phyloP scores from a whole-genome alignment of 2,888 invertebrate genomes.

The Hybos culiciformis region DNA sequence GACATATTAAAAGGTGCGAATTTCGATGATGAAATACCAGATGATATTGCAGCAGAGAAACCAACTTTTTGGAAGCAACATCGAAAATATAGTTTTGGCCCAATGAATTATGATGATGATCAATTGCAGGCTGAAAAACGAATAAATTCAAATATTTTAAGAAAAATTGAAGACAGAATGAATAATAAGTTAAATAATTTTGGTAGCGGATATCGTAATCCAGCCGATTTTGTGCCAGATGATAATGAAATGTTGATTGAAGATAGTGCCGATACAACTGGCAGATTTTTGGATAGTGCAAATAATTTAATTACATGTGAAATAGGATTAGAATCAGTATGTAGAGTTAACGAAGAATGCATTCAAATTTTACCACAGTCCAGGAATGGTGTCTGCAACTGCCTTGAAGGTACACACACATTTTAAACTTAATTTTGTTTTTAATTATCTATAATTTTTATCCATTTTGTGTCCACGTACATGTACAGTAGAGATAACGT shows the following conservation, averaged over 20 bases:
- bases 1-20: constrained; percentile 24
- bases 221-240: constrained; percentile 20
- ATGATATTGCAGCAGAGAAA: constrained; percentile 14
- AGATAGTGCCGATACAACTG: constrained; percentile 38
- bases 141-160: constrained; percentile 25
- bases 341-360: constrained; percentile 55
- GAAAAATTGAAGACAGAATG: constrained; percentile 10
- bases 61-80: constrained; percentile 29
- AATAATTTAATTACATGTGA: constrained; percentile 44
- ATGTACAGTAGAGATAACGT: no score
- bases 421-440: no score
- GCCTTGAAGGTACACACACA: no score
- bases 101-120: constrained; percentile 21
- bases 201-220: constrained; percentile 17
- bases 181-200: constrained; percentile 18
- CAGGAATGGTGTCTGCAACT: constrained; percentile 57
- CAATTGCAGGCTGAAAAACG: constrained; percentile 29
- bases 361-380: constrained; percentile 40
- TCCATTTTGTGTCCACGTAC: no score
- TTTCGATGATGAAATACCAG: constrained; percentile 19
- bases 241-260: constrained; percentile 33
- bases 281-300: no score
- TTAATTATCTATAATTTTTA: no score
- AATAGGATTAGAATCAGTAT: constrained; percentile 33
- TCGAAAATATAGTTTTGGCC: constrained; percentile 21